Evolutionary conservation across 2,888 invertebrate genomes (phyloP), one percentile per base, ranked within the genome.

Genomic region (Lasioglossum calceatum): DNA sequence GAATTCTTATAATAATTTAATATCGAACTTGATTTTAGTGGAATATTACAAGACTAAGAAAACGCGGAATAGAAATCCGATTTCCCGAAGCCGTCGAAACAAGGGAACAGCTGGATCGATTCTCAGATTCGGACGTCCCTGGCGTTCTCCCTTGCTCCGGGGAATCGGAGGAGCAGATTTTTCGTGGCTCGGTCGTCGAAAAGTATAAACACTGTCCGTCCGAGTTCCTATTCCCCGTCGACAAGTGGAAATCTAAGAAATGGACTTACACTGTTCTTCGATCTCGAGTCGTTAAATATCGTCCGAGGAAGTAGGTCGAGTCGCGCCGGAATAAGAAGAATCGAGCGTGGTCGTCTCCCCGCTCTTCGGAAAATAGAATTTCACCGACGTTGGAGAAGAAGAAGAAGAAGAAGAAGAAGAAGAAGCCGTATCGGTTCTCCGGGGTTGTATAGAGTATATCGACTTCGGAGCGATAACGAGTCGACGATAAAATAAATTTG

Each of bases 401-500:
- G 32, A 32, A 32, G 32, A 32, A 16, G 70, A 4, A 54, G 42
- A 47, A 19, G 54, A 27, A 12, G 61, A 61, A 58, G 58, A 61
- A 61, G 87, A 79, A 84, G 67, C 78, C 79, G 84, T 89, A 89
- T 89, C 85, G 87, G 77, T 88, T 84, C 54, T 81, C 44, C 61
- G 79, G 32, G 54, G 61, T 44, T 36, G 64, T 64, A 64, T 58
- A 50, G 64, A 80, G 81, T 82, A 82, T 84, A 82, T 82, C 84
- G 80, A 80, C 44, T 79, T 81, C 80, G 74, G 32, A 78, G 67
- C 83, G 87, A 89, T 90, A 90, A 90, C 90, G 90, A 90, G 85
- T 79, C 81, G 86, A 67, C 80, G 84, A 82, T 86, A 79, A 90
- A 90, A 90, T 89, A 88, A 90, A 90, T 90, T 90, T 90, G 87